These are phyloP conservation scores for Pangasius larnaudii DNA, from an alignment of 2,797 vertebrate genomes.

Conservation along the genomic window DNA sequence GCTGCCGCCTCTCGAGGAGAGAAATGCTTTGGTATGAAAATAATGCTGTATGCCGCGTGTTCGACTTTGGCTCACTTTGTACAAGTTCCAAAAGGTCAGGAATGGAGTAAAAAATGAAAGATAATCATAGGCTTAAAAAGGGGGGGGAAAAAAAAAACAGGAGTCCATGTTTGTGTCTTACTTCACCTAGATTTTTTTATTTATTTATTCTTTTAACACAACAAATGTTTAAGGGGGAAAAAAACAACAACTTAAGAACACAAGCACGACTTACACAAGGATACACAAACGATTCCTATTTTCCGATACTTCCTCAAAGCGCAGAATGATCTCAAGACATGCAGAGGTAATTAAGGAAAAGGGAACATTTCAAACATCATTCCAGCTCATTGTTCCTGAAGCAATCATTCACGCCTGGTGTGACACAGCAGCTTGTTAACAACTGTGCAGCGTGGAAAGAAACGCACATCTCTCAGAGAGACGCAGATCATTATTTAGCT, in stretches of 20 bases:
- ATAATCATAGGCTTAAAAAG: background rate
- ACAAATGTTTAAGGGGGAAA: background rate
- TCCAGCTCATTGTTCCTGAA: background rate
- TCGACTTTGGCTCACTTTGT: background rate
- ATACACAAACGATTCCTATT: too few relatives aligned
- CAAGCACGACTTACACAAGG: too few relatives aligned
- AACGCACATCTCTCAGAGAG: background rate
- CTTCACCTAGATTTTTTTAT: background rate
- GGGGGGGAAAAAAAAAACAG: background rate
- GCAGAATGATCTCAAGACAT: background rate
- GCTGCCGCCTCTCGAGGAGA: constrained; percentile 33
- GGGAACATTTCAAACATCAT: background rate
- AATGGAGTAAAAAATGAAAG: background rate
- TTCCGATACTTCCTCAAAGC: background rate
- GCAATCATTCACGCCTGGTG: background rate
- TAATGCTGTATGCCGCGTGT: background rate
- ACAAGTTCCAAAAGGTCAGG: background rate
- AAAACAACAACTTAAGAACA: background rate
- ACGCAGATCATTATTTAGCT: background rate
- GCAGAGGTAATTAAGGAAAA: constrained; percentile 13
- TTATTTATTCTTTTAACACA: background rate
- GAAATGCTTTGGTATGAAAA: too few relatives aligned
- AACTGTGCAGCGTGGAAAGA: background rate
- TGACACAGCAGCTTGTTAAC: background rate
- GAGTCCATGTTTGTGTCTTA: background rate